These are phyloP conservation scores for Tetragonisca angustula DNA, from an alignment of 2,888 invertebrate species.

Conservation along the genomic window DNA sequence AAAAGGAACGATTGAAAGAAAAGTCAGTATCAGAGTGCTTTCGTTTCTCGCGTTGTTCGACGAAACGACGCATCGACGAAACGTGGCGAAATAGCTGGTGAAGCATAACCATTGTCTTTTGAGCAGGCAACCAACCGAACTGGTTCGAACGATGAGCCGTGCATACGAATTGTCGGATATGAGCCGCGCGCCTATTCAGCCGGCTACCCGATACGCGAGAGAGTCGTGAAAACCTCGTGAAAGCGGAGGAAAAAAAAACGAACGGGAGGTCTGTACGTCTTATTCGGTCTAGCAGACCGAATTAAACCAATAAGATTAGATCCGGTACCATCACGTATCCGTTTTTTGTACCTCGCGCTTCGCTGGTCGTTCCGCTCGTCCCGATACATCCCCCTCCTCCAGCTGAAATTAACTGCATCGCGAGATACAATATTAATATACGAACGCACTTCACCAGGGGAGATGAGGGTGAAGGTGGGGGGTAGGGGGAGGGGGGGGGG, in stretches of 20 bases:
- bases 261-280: slow-evolving; percentile 42
- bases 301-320: slow-evolving; percentile 53
- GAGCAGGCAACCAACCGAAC: slow-evolving; percentile 51
- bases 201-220: slow-evolving; percentile 51
- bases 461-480: too few species aligned
- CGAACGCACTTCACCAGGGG: background rate
- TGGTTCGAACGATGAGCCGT: slow-evolving; percentile 41
- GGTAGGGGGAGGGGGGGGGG: too few species aligned
- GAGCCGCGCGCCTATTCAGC: slow-evolving; percentile 57
- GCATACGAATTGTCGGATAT: slow-evolving; percentile 69
- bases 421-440: background rate
- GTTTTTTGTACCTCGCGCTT: background rate
- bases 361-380: background rate
- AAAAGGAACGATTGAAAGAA: background rate
- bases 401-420: slow-evolving; percentile 10
- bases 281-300: slow-evolving; percentile 31
- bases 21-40: too few species aligned
- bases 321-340: slow-evolving; percentile 39
- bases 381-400: background rate
- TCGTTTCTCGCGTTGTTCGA: background rate
- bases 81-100: slow-evolving; percentile 22
- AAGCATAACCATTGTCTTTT: slow-evolving; percentile 59
- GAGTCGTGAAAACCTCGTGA: slow-evolving; percentile 46
- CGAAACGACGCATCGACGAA: background rate
- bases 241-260: slow-evolving; percentile 43